A percentile compares a stretch with the other conserved stretches of the same genome.
Evolutionary conservation across 2,113 vertebrate species (phyloP).

Genomic region (Nanorana parkeri): DNA sequence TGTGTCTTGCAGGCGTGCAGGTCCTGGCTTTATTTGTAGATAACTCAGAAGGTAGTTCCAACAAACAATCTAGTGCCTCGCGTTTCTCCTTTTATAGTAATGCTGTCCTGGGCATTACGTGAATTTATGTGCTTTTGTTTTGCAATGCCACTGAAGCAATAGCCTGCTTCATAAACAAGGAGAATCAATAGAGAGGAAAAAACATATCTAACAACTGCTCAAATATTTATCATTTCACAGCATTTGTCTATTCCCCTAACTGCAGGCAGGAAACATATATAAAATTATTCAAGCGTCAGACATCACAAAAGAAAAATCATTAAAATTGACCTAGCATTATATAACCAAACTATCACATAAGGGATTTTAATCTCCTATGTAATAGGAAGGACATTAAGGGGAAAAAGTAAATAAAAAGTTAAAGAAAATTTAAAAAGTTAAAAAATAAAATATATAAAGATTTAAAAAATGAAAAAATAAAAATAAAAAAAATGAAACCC

Average conservation of each 20-base stretch:
- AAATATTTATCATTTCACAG: constrained; percentile 17
- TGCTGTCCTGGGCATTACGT: not conserved
- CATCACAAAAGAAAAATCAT: too few species aligned
- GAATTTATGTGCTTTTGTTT: constrained; percentile 34
- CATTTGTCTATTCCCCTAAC: not conserved
- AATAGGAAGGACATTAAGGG: too few species aligned
- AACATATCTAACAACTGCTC: not conserved
- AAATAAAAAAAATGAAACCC: too few species aligned
- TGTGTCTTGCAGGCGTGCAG: not conserved
- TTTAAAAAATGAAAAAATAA: too few species aligned
- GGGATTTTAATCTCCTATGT: too few species aligned
- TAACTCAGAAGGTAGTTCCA: constrained; percentile 19
- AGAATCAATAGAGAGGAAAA: not conserved
- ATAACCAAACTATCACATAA: too few species aligned
- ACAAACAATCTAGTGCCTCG: constrained; percentile 5
- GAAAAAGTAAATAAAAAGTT: too few species aligned
- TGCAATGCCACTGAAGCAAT: not conserved
- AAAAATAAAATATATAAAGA: too few species aligned
- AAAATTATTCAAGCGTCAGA: not conserved
- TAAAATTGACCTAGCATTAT: too few species aligned
- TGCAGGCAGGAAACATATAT: not conserved
- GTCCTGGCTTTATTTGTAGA: constrained; percentile 1
- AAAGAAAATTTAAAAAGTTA: too few species aligned
- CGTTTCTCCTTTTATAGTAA: not conserved
- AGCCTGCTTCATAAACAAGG: not conserved